phyloP scores from a whole-genome alignment of 2,888 invertebrate genomes.

The Zootermopsis nevadensis region DNA sequence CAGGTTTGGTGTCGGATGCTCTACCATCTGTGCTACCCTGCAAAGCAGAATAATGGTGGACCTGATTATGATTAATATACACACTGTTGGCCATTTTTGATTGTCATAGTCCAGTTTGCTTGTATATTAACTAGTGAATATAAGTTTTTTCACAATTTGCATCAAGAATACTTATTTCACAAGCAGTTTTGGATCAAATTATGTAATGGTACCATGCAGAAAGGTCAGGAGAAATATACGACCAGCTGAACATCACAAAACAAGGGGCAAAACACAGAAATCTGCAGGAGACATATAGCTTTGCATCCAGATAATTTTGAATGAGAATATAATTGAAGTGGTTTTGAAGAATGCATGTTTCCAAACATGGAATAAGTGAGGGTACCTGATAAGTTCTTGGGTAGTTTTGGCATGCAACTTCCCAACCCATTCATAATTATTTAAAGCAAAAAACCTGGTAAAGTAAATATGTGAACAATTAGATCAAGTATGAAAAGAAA shows the following conservation, averaged over 20 bases:
- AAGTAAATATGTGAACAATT: neutral
- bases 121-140: neutral
- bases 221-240: neutral
- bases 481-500: neutral
- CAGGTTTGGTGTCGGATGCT: slow-evolving; percentile 25
- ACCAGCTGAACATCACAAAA: neutral
- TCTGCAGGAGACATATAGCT: neutral
- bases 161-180: neutral
- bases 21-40: slow-evolving; percentile 38
- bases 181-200: neutral
- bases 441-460: neutral
- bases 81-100: neutral
- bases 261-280: neutral
- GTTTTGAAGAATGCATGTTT: neutral
- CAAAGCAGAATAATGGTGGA: slow-evolving; percentile 36
- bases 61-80: slow-evolving; percentile 10
- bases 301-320: slow-evolving; percentile 2
- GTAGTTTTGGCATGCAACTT: neutral
- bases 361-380: neutral
- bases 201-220: slow-evolving; percentile 3
- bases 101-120: too few species aligned
- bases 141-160: too few species aligned
- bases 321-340: neutral
- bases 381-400: neutral
- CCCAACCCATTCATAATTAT: neutral